These are phyloP conservation scores for Microctonus hyperodae DNA, from an alignment of 2,888 invertebrate species.

Conservation along the genomic window DNA sequence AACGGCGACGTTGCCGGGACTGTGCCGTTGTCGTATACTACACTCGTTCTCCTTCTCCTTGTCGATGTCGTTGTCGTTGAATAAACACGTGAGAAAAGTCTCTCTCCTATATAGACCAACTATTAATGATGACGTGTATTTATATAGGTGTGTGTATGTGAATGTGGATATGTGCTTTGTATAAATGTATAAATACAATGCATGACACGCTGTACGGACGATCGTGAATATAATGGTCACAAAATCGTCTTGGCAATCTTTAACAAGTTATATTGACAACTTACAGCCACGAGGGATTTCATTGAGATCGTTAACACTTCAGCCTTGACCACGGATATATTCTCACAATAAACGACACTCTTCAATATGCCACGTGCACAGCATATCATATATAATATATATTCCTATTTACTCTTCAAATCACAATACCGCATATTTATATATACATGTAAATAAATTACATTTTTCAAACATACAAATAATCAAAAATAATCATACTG, in stretches of 20 bases:
- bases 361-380: not conserved
- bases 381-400: not conserved
- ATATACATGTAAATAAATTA: too few species aligned
- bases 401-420: too few species aligned
- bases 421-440: too few species aligned
- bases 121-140: constrained; percentile 25
- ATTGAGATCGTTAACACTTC: constrained; percentile 26
- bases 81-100: constrained; percentile 28
- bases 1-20: not conserved
- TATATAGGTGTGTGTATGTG: not conserved
- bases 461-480: too few species aligned
- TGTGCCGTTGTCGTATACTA: not conserved
- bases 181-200: constrained; percentile 19
- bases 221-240: constrained; percentile 24
- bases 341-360: constrained; percentile 1
- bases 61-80: constrained; percentile 27
- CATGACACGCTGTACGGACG: constrained; percentile 34
- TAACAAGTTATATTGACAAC: constrained; percentile 6
- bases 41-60: not conserved
- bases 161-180: not conserved
- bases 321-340: constrained; percentile 29
- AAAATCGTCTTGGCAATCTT: constrained; percentile 12
- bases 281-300: constrained; percentile 6
- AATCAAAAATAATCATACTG: too few species aligned
- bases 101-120: constrained; percentile 31